Conservation (phyloP, 2,113 vertebrate genomes). For the Toxotes jaculatrix region DNA sequence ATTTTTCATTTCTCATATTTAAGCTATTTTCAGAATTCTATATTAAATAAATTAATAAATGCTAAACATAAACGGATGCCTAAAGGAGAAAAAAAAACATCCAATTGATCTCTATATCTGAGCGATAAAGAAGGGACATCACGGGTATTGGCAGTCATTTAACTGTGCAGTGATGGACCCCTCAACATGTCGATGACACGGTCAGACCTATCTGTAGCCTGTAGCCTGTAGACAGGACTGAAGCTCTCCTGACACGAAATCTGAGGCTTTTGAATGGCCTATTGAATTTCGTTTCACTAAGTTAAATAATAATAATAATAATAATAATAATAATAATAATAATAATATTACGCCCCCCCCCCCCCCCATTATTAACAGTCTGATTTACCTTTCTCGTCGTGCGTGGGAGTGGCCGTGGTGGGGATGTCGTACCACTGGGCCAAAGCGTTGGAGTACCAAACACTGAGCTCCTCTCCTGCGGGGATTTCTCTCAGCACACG, state of each 20-base stretch:
- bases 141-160: conserved; percentile 61
- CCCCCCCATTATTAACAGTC: not conserved
- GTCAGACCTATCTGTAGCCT: conserved; percentile 15
- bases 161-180: conserved; percentile 39
- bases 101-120: conserved; percentile 59
- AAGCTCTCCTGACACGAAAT: not conserved
- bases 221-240: not conserved
- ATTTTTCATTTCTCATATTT: not conserved
- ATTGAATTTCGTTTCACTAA: not conserved
- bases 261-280: not conserved
- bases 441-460: conserved; percentile 95
- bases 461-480: conserved; percentile 94
- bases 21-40: rapidly evolving
- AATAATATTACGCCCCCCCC: not conserved
- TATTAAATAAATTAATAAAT: not conserved
- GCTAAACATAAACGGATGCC: not conserved
- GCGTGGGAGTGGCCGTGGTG: conserved; percentile 94
- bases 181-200: conserved; percentile 57
- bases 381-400: conserved; percentile 96
- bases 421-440: conserved; percentile 98
- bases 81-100: conserved; percentile 11
- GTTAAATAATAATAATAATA: not conserved
- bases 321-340: not conserved
- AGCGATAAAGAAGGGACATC: conserved; percentile 24
- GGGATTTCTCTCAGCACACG: conserved; percentile 92